Percentiles rank a stretch among this genome's conserved stretches.
Conservation (phyloP, 2,113 vertebrate species). For the Lates calcarifer region DNA sequence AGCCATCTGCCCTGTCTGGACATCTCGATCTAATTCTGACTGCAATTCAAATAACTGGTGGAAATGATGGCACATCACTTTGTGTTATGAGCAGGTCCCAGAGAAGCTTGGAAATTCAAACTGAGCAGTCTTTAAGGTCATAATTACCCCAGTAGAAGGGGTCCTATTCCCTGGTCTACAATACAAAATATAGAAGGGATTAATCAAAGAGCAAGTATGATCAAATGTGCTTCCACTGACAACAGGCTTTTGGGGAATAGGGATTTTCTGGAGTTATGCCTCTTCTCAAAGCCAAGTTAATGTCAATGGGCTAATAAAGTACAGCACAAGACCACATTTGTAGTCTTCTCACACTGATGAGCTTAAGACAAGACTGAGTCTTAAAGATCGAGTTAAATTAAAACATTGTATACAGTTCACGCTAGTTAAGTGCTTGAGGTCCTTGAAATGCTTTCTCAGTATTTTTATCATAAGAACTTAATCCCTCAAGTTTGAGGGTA, state of each 20-base stretch:
- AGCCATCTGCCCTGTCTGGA: no score
- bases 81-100: conserved; percentile 3
- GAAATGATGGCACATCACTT: not conserved
- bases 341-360: conserved; percentile 37
- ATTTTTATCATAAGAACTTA: conserved; percentile 22
- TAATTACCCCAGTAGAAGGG: conserved; percentile 15
- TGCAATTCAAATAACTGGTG: not conserved
- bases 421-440: conserved; percentile 1
- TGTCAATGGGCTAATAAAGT: conserved; percentile 38
- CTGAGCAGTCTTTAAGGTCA: not conserved
- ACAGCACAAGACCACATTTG: conserved; percentile 27
- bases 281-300: conserved; percentile 40
- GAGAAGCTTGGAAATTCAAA: conserved; percentile 26
- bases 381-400: conserved; percentile 48
- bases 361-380: not conserved
- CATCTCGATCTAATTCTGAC: not conserved
- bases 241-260: conserved; percentile 13
- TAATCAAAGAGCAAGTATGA: conserved; percentile 33
- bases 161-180: conserved; percentile 3
- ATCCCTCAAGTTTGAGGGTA: conserved; percentile 18
- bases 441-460: conserved; percentile 21
- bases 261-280: conserved; percentile 29
- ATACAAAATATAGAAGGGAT: conserved; percentile 15
- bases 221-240: conserved; percentile 39
- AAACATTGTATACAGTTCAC: conserved; percentile 20